These are phyloP conservation scores for Sesia bembeciformis DNA, from an alignment of 2,888 invertebrate genomes.

Conservation along the genomic window DNA sequence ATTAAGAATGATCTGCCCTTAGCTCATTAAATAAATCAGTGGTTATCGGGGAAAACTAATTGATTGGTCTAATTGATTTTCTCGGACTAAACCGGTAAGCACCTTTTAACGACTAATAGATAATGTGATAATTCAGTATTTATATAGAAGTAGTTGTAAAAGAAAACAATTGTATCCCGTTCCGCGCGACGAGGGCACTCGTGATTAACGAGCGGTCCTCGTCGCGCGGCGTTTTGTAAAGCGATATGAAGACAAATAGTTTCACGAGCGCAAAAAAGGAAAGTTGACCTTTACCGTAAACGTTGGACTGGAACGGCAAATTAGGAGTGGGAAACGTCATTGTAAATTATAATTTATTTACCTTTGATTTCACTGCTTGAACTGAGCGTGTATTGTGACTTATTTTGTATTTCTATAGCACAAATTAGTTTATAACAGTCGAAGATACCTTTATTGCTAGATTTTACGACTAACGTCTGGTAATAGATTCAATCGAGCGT, in stretches of 20 bases:
- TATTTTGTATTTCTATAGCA: no score
- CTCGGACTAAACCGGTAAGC: no score
- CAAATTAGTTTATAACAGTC: no score
- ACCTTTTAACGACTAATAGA: no score
- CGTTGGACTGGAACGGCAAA: background rate
- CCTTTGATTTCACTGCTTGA: background rate
- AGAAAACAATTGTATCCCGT: slow-evolving; percentile 3
- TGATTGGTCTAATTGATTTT: no score
- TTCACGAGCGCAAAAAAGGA: slow-evolving; percentile 18
- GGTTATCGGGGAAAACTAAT: no score
- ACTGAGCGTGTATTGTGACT: background rate
- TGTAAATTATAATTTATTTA: slow-evolving; percentile 8
- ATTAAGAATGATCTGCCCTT: no score
- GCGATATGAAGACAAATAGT: slow-evolving; percentile 40
- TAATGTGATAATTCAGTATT: background rate
- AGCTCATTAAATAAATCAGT: no score
- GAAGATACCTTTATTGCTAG: no score
- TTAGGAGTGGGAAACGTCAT: background rate
- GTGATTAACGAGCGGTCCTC: slow-evolving; percentile 19
- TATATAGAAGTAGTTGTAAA: background rate
- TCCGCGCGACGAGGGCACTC: slow-evolving; percentile 2
- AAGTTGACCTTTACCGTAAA: slow-evolving; percentile 6
- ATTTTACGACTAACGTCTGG: no score
- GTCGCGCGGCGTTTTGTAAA: slow-evolving; percentile 22
- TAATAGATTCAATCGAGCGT: background rate